Percentiles rank a stretch among this genome's conserved stretches.
Evolutionary conservation across 2,113 vertebrate species (phyloP).

Genomic region (Lontra canadensis): DNA sequence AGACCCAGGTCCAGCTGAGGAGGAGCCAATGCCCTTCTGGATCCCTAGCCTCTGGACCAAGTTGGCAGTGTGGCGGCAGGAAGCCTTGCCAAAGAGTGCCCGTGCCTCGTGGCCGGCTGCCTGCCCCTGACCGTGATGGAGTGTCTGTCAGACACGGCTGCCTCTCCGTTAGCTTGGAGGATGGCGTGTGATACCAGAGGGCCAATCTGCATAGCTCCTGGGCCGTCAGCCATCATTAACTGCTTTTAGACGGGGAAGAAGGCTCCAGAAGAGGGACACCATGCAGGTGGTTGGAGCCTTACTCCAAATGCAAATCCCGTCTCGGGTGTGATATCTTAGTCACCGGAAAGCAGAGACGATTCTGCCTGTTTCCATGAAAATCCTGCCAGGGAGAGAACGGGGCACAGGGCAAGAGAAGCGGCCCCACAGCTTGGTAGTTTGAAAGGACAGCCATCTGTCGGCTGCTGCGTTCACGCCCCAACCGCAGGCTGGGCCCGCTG

Average conservation of each 20-base stretch:
- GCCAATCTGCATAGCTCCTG: fast-evolving
- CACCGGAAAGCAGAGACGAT: not conserved
- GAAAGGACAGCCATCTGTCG: not conserved
- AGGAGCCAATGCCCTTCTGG: not conserved
- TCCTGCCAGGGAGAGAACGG: no score
- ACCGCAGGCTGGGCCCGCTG: not conserved
- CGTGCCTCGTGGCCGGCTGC: not conserved
- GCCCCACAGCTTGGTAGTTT: not conserved
- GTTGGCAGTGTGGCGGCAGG: fast-evolving
- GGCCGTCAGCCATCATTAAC: no score
- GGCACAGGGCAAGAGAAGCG: fast-evolving
- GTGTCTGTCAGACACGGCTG: not conserved
- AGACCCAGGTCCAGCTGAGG: fast-evolving
- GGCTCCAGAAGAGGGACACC: not conserved
- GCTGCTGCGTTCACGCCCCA: not conserved
- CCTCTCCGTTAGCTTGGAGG: not conserved
- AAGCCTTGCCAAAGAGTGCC: no score
- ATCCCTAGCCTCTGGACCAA: not conserved
- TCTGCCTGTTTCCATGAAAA: not conserved
- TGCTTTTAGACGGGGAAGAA: not conserved
- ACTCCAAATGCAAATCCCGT: no score
- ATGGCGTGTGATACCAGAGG: not conserved
- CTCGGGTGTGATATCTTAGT: not conserved
- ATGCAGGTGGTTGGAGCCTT: not conserved
- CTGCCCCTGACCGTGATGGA: not conserved